These are phyloP conservation scores for Wasmannia auropunctata DNA, from an alignment of 1,140 invertebrate genomes.

Conservation along the genomic window DNA sequence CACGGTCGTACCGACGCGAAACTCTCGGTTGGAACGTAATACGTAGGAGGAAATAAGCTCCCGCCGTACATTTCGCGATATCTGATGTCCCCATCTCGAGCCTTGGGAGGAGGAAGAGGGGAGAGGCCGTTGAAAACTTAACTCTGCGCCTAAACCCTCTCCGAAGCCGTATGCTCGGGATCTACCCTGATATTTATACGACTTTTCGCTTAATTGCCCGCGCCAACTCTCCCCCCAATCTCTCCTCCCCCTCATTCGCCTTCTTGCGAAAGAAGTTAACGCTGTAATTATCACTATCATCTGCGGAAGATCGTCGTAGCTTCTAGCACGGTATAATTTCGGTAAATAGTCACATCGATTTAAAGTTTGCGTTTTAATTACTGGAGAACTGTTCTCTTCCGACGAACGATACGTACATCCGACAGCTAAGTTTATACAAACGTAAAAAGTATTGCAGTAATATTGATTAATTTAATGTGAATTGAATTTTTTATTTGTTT, in stretches of 20 bases:
- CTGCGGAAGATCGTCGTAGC: slow-evolving; percentile 62
- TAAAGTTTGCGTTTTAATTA: slow-evolving; percentile 57
- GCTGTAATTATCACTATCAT: slow-evolving; percentile 76
- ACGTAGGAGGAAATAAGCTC: slow-evolving; percentile 78
- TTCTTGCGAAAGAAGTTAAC: slow-evolving; percentile 71
- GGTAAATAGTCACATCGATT: slow-evolving; percentile 46
- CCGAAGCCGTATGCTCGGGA: slow-evolving; percentile 55
- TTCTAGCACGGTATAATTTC: slow-evolving; percentile 49
- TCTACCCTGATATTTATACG: slow-evolving; percentile 74
- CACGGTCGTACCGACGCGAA: slow-evolving; percentile 54
- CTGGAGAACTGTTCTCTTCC: neutral
- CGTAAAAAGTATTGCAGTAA: neutral
- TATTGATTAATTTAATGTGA: neutral
- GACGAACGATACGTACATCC: neutral
- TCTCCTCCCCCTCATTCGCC: neutral
- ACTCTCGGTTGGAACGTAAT: slow-evolving; percentile 70
- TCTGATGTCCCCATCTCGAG: slow-evolving; percentile 76
- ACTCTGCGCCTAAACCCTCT: slow-evolving; percentile 72
- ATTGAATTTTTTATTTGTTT: neutral
- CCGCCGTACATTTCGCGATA: slow-evolving; percentile 75
- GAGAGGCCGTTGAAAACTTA: slow-evolving; percentile 79
- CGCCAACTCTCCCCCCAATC: slow-evolving; percentile 39
- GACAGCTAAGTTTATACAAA: neutral
- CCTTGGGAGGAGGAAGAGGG: too few relatives aligned
- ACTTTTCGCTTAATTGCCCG: slow-evolving; percentile 78